These are phyloP conservation scores for Trogon surrucura DNA, from an alignment of 2,113 vertebrate species.

Conservation along the genomic window DNA sequence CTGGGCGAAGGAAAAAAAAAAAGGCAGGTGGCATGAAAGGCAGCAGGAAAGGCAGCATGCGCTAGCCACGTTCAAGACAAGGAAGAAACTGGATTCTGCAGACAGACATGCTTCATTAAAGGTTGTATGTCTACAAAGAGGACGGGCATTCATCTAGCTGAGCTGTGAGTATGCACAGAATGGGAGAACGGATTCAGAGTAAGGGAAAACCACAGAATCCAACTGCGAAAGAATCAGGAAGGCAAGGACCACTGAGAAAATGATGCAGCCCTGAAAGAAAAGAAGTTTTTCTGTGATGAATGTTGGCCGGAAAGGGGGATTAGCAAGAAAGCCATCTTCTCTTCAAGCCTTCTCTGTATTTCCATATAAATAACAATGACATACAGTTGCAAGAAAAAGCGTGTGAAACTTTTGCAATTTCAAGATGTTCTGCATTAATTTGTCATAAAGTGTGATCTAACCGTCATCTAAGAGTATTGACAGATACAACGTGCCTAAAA, in stretches of 20 bases:
- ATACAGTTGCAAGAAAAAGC: background rate
- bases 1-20: background rate
- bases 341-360: background rate
- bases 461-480: no score
- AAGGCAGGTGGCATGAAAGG: background rate
- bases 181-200: background rate
- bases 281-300: background rate
- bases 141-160: background rate
- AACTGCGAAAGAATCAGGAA: conserved; percentile 28
- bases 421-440: no score
- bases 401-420: no score
- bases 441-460: no score
- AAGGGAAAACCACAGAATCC: conserved; percentile 4
- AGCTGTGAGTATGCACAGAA: background rate
- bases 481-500: no score
- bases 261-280: background rate
- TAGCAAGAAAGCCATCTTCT: background rate
- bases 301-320: background rate
- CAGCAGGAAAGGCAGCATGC: background rate
- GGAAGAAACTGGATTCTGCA: background rate
- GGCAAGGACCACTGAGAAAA: conserved; percentile 4
- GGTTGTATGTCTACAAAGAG: background rate
- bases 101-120: background rate
- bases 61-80: background rate
- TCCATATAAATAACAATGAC: background rate